Conservation (phyloP, 2,888 invertebrate species). For the Polydrusus cervinus region DNA sequence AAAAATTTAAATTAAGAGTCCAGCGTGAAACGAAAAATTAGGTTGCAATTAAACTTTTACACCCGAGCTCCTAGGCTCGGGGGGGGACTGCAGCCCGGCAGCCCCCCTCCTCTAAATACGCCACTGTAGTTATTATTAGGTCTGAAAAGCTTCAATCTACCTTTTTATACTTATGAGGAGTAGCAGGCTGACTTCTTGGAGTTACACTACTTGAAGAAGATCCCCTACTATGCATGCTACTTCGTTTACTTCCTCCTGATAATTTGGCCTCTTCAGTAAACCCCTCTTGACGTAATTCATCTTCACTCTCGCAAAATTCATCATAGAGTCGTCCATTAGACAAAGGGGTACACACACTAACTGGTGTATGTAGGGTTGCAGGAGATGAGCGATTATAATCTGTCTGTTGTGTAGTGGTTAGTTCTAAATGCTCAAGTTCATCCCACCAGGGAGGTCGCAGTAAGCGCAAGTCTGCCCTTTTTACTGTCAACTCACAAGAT, state of each 20-base stretch:
- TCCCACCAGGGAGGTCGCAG: constrained; percentile 97
- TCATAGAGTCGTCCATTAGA: constrained; percentile 79
- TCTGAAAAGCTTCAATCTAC: constrained; percentile 18
- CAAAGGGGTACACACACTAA: constrained; percentile 73
- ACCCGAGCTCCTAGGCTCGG: too few relatives aligned
- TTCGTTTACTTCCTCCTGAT: constrained; percentile 87
- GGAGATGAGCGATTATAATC: constrained; percentile 72
- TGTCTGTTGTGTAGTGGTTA: constrained; percentile 49
- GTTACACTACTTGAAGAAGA: constrained; percentile 94
- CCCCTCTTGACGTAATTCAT: constrained; percentile 88
- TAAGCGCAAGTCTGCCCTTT: constrained; percentile 91
- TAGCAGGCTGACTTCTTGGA: constrained; percentile 85
- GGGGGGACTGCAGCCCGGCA: too few relatives aligned
- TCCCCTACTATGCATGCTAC: constrained; percentile 93
- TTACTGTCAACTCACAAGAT: constrained; percentile 79
- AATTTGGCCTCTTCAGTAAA: constrained; percentile 85
- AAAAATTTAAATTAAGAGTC: too few relatives aligned
- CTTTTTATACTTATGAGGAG: constrained; percentile 96
- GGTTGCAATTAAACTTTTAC: too few relatives aligned
- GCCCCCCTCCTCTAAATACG: too few relatives aligned
- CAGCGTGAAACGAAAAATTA: too few relatives aligned
- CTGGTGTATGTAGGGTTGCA: constrained; percentile 71
- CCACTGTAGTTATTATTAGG: not conserved
- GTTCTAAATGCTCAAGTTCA: constrained; percentile 83
- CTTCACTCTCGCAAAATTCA: constrained; percentile 90